Evolutionary conservation across 2,113 vertebrate genomes (phyloP).

Genomic region (Triplophysa dalaica): DNA sequence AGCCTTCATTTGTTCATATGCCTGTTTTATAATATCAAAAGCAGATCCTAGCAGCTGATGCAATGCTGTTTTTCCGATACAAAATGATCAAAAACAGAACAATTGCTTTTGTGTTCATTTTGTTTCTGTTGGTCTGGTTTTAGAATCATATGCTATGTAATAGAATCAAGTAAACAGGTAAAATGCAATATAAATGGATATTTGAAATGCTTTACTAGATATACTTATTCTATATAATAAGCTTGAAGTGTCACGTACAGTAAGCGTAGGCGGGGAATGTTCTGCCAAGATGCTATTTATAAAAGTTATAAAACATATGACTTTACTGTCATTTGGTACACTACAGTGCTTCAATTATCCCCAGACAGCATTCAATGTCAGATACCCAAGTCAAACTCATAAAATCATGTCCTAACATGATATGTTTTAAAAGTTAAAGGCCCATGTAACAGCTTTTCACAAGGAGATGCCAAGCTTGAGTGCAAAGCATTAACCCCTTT

Average conservation of each 20-base stretch:
- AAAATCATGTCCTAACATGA: constrained; percentile 41
- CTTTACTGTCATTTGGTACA: constrained; percentile 35
- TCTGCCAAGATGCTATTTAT: neutral
- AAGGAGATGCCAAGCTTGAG: constrained; percentile 37
- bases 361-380: constrained; percentile 42
- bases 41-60: constrained; percentile 4
- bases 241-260: neutral
- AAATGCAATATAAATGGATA: too few species aligned
- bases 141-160: neutral
- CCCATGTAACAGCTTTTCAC: constrained; percentile 38
- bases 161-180: too few species aligned
- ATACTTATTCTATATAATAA: neutral
- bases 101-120: neutral
- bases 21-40: constrained; percentile 24
- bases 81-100: constrained; percentile 14
- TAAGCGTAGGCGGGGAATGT: neutral
- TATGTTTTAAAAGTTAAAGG: constrained; percentile 47
- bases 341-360: constrained; percentile 32
- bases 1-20: constrained; percentile 16
- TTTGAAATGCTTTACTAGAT: neutral
- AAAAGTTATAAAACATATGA: neutral
- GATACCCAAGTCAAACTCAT: constrained; percentile 39
- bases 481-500: constrained; percentile 5
- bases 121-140: neutral
- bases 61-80: neutral